Conservation (phyloP, 2,888 invertebrate species). For the Diadromus collaris region DNA sequence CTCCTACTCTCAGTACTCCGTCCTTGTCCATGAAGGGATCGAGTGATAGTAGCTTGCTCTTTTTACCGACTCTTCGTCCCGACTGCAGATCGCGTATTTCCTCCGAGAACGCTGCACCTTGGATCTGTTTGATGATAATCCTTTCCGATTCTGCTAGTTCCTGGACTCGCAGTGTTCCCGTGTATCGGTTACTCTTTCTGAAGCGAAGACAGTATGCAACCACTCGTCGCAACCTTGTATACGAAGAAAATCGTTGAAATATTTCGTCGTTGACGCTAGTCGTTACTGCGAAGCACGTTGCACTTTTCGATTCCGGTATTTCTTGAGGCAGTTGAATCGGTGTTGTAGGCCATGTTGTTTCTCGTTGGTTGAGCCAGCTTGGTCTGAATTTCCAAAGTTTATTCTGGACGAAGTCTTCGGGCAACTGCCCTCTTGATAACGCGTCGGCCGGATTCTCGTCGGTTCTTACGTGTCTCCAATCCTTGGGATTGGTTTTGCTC, state of each 20-base stretch:
- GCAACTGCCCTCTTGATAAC: conserved; percentile 51
- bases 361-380: conserved; percentile 38
- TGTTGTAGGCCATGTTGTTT: conserved; percentile 26
- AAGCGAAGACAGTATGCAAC: conserved; percentile 52
- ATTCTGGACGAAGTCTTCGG: conserved; percentile 15
- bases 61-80: conserved; percentile 31
- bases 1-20: conserved; percentile 52
- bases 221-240: conserved; percentile 42
- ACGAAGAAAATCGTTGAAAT: conserved; percentile 25
- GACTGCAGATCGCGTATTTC: conserved; percentile 21
- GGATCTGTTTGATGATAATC: conserved; percentile 16
- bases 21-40: conserved; percentile 47
- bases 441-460: conserved; percentile 61
- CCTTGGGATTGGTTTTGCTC: neutral
- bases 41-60: conserved; percentile 52
- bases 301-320: conserved; percentile 25
- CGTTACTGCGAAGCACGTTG: neutral
- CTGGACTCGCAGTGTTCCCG: neutral
- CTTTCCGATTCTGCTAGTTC: conserved; percentile 12
- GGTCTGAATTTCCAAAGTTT: conserved; percentile 55
- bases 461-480: conserved; percentile 53
- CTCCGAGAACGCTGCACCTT: neutral
- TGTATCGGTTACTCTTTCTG: neutral
- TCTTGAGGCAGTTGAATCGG: neutral
- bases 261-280: neutral